Evolutionary conservation across 2,113 vertebrate genomes (phyloP).

Genomic region (Melanerpes formicivorus): DNA sequence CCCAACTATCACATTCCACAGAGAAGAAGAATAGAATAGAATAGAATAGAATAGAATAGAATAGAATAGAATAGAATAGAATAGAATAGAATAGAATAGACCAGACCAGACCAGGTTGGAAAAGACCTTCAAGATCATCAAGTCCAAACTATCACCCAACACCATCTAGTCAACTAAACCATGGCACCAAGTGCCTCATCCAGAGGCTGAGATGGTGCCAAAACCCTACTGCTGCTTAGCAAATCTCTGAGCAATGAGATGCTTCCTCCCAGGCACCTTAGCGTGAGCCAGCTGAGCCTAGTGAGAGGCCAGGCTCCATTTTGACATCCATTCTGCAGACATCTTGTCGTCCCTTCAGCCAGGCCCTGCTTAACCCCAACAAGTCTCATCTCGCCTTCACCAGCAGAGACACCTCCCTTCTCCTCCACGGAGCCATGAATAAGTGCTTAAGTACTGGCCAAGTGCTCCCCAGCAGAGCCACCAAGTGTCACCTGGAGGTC

Average conservation of each 20-base stretch:
- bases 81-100: too few relatives aligned
- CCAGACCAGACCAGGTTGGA: too few relatives aligned
- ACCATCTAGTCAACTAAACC: too few relatives aligned
- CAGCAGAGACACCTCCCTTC: slow-evolving; percentile 24
- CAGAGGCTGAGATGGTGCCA: not conserved
- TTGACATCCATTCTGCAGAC: slow-evolving; percentile 45
- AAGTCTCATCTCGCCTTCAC: slow-evolving; percentile 15
- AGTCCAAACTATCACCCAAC: too few relatives aligned
- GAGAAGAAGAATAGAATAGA: not conserved
- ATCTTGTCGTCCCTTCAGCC: slow-evolving; percentile 51
- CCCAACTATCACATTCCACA: not conserved
- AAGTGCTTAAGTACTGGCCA: not conserved
- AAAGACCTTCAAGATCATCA: too few relatives aligned
- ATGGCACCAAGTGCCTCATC: too few relatives aligned
- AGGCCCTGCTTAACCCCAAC: slow-evolving; percentile 42
- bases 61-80: too few relatives aligned
- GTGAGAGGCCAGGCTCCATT: slow-evolving; percentile 6
- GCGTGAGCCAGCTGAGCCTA: rapidly evolving
- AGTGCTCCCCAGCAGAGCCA: not conserved
- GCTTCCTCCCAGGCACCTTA: not conserved
- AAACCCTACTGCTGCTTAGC: not conserved
- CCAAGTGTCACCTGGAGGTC: rapidly evolving
- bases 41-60: too few relatives aligned
- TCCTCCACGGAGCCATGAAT: not conserved
- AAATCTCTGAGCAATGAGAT: not conserved